Evolutionary conservation across 1,140 invertebrate species (phyloP).

Genomic region (Zaprionus inermis): DNA sequence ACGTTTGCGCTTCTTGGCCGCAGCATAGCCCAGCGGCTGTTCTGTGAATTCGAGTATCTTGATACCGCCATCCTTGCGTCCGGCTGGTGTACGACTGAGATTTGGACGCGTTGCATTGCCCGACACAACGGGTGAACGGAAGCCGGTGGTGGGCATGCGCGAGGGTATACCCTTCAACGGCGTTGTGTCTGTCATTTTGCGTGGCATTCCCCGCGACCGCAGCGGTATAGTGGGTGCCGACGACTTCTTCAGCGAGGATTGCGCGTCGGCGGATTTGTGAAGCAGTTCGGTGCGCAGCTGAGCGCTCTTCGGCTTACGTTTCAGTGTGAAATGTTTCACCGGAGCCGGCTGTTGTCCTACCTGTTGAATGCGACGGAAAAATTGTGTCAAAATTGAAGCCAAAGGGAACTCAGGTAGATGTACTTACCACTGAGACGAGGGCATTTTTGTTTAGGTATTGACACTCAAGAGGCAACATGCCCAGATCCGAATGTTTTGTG

Average conservation of each 20-base stretch:
- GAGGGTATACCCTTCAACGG: slow-evolving; percentile 96
- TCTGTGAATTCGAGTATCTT: slow-evolving; percentile 97
- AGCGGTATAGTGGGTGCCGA: slow-evolving; percentile 93
- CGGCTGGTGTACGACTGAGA: slow-evolving; percentile 85
- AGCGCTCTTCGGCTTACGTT: slow-evolving; percentile 97
- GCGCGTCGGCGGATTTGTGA: slow-evolving; percentile 95
- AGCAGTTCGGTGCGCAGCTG: slow-evolving; percentile 94
- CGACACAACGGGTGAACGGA: slow-evolving; percentile 85
- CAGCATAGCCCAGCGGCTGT: slow-evolving; percentile 91
- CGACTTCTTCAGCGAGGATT: slow-evolving; percentile 94
- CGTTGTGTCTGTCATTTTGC: slow-evolving; percentile 98
- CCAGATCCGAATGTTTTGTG: slow-evolving; percentile 93
- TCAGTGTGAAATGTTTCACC: slow-evolving; percentile 96
- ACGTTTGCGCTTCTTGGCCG: slow-evolving; percentile 86
- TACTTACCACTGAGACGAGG: slow-evolving; percentile 92
- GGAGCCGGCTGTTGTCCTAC: slow-evolving; percentile 88
- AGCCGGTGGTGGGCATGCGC: slow-evolving; percentile 87
- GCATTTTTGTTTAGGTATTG: slow-evolving; percentile 98
- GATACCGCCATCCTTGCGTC: slow-evolving; percentile 94
- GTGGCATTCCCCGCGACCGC: slow-evolving; percentile 96
- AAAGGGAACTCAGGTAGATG: not conserved
- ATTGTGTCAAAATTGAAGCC: not conserved
- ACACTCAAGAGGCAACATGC: slow-evolving; percentile 97
- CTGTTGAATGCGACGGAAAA: slow-evolving; percentile 54
- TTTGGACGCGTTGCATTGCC: slow-evolving; percentile 84